These are phyloP conservation scores for Arbacia lixula DNA, from an alignment of 53 echinoderm and acorn worm species.

Conservation along the genomic window DNA sequence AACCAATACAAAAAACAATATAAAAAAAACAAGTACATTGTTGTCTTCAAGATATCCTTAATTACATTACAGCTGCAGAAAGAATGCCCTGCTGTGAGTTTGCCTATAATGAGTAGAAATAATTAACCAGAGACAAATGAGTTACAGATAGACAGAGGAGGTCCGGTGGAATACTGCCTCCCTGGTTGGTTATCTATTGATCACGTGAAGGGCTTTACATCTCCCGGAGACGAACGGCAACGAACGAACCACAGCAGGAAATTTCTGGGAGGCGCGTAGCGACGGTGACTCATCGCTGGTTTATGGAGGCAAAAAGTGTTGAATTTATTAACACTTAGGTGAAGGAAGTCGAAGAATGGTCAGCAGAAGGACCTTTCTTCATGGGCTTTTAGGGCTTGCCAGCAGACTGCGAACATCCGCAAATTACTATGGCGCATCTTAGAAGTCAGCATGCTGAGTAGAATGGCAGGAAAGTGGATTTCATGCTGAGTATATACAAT, in stretches of 20 bases:
- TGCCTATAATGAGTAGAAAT: constrained; percentile 30
- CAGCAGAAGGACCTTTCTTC: neutral
- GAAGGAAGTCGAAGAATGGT: constrained; percentile 1
- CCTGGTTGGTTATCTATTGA: constrained; percentile 24
- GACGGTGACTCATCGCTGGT: constrained; percentile 38
- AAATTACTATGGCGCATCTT: constrained; percentile 39
- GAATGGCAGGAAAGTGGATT: neutral
- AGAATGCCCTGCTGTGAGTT: too few species aligned
- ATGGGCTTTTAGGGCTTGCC: neutral
- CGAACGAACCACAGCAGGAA: neutral
- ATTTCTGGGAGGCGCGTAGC: neutral
- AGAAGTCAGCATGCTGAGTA: neutral
- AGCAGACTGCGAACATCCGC: neutral
- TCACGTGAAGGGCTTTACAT: constrained; percentile 44
- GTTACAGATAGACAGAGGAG: constrained; percentile 16
- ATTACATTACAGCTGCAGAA: too few species aligned
- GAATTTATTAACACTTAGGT: constrained; percentile 46
- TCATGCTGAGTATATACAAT: neutral
- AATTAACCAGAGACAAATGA: constrained; percentile 38
- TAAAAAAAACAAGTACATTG: too few species aligned
- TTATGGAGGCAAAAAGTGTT: constrained; percentile 38
- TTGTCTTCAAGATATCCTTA: too few species aligned
- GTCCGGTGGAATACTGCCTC: constrained; percentile 4
- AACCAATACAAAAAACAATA: too few species aligned
- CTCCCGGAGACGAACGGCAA: constrained; percentile 40